Evolutionary conservation across 2,888 invertebrate species (phyloP).

Genomic region (Xanthorhoe spadicearia): DNA sequence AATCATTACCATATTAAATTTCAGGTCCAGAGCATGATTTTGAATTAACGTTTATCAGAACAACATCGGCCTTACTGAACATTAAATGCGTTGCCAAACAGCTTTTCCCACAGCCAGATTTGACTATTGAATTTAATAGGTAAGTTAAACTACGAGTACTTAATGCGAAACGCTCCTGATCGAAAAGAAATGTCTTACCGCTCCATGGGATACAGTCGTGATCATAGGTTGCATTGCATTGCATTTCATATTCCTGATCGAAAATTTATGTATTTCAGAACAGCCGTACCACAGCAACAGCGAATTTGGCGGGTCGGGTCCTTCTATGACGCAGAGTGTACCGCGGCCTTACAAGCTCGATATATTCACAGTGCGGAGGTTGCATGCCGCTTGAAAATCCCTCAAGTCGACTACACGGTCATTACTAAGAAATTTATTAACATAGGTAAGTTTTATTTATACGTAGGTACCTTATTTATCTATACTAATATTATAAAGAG

Average conservation of each 20-base stretch:
- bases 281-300: conserved; percentile 44
- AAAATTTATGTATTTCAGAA: conserved; percentile 10
- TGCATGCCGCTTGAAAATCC: conserved; percentile 54
- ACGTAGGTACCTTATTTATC: no score
- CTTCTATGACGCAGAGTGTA: conserved; percentile 47
- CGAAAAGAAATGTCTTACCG: no score
- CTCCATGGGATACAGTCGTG: no score
- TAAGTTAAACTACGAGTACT: no score
- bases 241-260: no score
- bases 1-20: conserved; percentile 2
- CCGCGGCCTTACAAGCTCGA: conserved; percentile 31
- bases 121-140: conserved; percentile 54
- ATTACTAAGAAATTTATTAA: conserved; percentile 49
- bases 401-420: conserved; percentile 55
- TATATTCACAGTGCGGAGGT: conserved; percentile 31
- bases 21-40: conserved; percentile 57
- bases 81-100: conserved; percentile 51
- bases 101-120: conserved; percentile 53
- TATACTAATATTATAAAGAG: background rate
- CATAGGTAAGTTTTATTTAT: conserved; percentile 40
- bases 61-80: conserved; percentile 20
- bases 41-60: conserved; percentile 36
- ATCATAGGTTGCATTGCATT: no score
- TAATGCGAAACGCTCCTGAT: no score
- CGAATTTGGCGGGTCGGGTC: conserved; percentile 50